Base-by-base conservation (phyloP, 2,888 invertebrate genomes). In the Panopea generosa region DNA sequence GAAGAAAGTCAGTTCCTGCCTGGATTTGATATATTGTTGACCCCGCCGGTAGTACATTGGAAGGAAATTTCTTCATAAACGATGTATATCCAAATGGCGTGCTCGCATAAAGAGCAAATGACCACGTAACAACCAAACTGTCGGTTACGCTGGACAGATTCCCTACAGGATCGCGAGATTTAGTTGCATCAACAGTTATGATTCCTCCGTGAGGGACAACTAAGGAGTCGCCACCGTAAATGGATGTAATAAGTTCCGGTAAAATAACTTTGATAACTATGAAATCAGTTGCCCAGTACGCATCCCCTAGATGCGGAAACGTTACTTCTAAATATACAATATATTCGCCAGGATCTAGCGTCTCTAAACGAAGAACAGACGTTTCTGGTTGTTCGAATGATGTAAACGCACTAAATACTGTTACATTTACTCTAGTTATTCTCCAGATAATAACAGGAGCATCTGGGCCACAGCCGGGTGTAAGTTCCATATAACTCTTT, bases 241-340 rank as follows among this genome's bases (percentile, higher is more conserved):
- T 73, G 26, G 53, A 45, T 14, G 62, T 56, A 11, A 68, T 57
- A 1, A 73, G 59, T 43, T 67, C 68, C 29, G 67, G 73, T 33
- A 55, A 38, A 45, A 62, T 26, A 1, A 73, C 43, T 22, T 57
- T 33, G 2, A 73, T 22, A 6, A 62, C 18, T 26, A 73, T 27
- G 20, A 26, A 68, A 29, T 73, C 73, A 14, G 16, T 24, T 7
- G 43, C 18, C 73, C 67, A 68, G 3, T 27, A 50, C 20, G 33
- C 4, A 0, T 7, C 7, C 9, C 67, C 45, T 2, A 29, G 16
- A n/a, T 45, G n/a, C 1, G 50, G 53, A 52, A 68, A 73, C 2
- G 24, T 14, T 6, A 68, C 40, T 27, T 67, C 57, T 16, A 67
- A 49, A 43, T 26, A 43, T 1, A 73, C 56, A 18, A 68, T 14